These are phyloP conservation scores for Anhinga anhinga DNA, from an alignment of 2,113 vertebrate genomes.

Conservation along the genomic window DNA sequence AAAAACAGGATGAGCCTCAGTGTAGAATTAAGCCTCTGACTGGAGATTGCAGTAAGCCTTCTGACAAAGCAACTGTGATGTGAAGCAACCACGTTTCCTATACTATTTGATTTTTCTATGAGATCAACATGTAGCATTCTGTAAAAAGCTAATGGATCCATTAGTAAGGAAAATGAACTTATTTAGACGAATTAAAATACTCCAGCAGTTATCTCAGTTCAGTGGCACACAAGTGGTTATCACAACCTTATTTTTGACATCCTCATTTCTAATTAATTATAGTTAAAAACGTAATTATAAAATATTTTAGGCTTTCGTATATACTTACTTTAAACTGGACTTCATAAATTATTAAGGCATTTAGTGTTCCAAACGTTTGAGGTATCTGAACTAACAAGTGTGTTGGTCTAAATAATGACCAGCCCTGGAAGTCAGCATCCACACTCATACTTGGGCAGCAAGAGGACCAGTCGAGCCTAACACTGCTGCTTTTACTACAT, in stretches of 20 bases:
- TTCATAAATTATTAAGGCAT: background rate
- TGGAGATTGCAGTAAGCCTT: background rate
- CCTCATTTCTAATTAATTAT: background rate
- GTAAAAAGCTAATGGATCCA: background rate
- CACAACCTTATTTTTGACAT: background rate
- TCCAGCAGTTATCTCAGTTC: background rate
- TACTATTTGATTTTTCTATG: constrained; percentile 1
- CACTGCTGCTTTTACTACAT: background rate
- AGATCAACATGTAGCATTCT: background rate
- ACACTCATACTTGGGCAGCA: background rate
- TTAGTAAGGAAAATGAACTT: constrained; percentile 2
- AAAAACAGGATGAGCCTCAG: background rate
- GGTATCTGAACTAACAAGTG: background rate
- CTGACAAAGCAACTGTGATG: background rate
- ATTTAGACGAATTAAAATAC: background rate
- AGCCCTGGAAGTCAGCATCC: background rate
- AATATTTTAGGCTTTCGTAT: background rate
- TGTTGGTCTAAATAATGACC: background rate
- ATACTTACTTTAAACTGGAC: background rate
- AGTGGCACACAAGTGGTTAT: background rate
- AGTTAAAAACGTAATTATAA: background rate
- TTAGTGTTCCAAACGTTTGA: background rate
- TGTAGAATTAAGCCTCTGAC: background rate
- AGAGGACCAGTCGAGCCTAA: background rate
- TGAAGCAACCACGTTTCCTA: background rate